Evolutionary conservation across 2,797 vertebrate genomes (phyloP).

Genomic region (Chelon auratus): DNA sequence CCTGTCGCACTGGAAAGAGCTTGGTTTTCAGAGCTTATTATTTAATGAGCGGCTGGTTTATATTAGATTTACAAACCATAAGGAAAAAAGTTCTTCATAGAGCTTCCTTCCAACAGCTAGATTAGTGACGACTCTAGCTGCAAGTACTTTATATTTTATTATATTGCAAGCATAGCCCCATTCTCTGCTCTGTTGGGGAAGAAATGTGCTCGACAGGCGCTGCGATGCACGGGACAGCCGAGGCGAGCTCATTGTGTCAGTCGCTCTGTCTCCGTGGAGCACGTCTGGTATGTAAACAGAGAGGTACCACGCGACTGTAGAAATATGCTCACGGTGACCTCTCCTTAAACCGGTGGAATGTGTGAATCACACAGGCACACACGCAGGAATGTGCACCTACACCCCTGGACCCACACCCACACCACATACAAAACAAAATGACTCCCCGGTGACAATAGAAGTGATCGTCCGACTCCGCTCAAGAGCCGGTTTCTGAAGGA

Average conservation of each 20-base stretch:
- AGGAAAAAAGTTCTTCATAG: not conserved
- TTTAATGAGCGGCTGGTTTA: slow-evolving; percentile 40
- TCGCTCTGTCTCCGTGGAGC: slow-evolving; percentile 67
- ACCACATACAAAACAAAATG: not conserved
- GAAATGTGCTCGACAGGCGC: slow-evolving; percentile 31
- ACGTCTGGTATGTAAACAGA: slow-evolving; percentile 78
- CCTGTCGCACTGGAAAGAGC: slow-evolving; percentile 26
- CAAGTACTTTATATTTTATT: not conserved
- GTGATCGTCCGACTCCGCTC: too few species aligned
- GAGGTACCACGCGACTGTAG: slow-evolving; percentile 63
- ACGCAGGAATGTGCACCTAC: slow-evolving; percentile 59
- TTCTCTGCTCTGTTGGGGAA: slow-evolving; percentile 1
- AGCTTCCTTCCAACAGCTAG: not conserved
- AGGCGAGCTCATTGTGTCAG: slow-evolving; percentile 55
- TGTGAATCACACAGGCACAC: slow-evolving; percentile 61
- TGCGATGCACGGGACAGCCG: slow-evolving; percentile 46
- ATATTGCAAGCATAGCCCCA: not conserved
- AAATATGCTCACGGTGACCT: slow-evolving; percentile 73
- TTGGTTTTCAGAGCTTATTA: slow-evolving; percentile 44
- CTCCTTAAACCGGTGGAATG: slow-evolving; percentile 70
- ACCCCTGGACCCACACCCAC: slow-evolving; percentile 34
- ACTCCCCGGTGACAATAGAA: not conserved
- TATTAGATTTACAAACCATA: slow-evolving; percentile 33
- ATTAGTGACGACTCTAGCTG: not conserved
- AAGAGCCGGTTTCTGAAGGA: too few species aligned